Evolutionary conservation across 2,113 vertebrate genomes (phyloP), one percentile per base, ranked within the genome.

Genomic region (Pongo pygmaeus): DNA sequence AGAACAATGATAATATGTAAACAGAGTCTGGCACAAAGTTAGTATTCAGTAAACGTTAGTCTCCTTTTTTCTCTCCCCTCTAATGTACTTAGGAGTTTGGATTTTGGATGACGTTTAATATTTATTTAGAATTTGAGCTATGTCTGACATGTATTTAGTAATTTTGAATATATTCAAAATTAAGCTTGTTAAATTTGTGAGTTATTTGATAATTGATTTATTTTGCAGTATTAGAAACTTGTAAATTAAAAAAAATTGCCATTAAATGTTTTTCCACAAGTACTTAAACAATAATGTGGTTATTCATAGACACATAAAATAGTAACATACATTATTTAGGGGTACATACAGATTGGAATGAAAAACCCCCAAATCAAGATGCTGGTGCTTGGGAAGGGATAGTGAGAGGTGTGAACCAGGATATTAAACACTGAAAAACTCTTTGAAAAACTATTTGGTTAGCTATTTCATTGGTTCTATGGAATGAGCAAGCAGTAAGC

Each of bases 101-200:
- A 88, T 81, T 85, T 94, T 84, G 23, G n/a, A 48, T 94, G 48
- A 30, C 79, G 6, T 95, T 95, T 95, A 52, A 16, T 92, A 61
- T 52, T 83, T 69, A 92, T 59, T 94, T 92, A 89, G 69, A 96
- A 83, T 83, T 95, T 83, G 57, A 91, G 75, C 40, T 48, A 38
- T 90, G 86, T 89, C n/a, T 75, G 40, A 81, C 14, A 72, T 8
- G 43, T 94, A 57, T 77, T 91, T 80, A 70, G 17, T 79, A 78
- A 84, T 91, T 94, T 78, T 93, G 90, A 17, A 4, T 79, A 20
- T 91, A 78, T 88, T n/a, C 14, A 84, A 75, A 88, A 77, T 78
- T 78, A 84, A 72, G 30, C 4, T 72, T 85, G 30, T 92, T 93
- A 40, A 91, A 8, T 70, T 86, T 88, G 22, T 81, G 35, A 55